These are phyloP conservation scores for Vespertilio murinus DNA, from an alignment of 2,797 vertebrate species.

Conservation along the genomic window DNA sequence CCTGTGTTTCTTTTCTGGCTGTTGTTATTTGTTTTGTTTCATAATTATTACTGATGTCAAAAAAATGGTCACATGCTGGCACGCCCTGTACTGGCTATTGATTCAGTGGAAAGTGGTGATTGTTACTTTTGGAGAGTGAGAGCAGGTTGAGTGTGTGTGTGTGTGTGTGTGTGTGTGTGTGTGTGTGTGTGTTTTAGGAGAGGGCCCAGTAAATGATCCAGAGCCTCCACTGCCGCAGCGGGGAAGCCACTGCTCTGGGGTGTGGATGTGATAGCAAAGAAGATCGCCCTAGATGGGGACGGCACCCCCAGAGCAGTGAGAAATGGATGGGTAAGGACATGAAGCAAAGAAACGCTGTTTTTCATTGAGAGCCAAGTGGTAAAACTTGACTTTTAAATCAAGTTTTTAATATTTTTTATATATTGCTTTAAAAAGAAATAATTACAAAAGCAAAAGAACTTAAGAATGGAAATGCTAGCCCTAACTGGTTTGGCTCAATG, in stretches of 20 bases:
- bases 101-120: neutral
- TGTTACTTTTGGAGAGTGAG: neutral
- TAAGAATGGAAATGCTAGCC: neutral
- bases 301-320: neutral
- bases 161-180: too few relatives aligned
- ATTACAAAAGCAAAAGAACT: conserved; percentile 10
- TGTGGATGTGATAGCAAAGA: neutral
- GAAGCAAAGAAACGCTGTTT: neutral
- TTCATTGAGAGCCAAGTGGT: neutral
- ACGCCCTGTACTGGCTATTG: neutral
- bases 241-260: neutral
- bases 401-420: neutral
- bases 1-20: neutral
- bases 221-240: neutral
- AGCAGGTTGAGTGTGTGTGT: neutral
- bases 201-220: neutral
- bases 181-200: too few relatives aligned
- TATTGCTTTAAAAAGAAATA: conserved; percentile 5
- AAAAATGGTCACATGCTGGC: neutral
- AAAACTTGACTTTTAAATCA: conserved; percentile 3
- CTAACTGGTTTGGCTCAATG: too few relatives aligned
- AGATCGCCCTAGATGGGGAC: neutral
- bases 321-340: neutral
- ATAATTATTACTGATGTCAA: neutral
- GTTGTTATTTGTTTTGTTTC: neutral